Evolutionary conservation across 2,797 vertebrate species (phyloP), one percentile per base, ranked within the genome.

Genomic region (Hyperoplus lanceolatus): DNA sequence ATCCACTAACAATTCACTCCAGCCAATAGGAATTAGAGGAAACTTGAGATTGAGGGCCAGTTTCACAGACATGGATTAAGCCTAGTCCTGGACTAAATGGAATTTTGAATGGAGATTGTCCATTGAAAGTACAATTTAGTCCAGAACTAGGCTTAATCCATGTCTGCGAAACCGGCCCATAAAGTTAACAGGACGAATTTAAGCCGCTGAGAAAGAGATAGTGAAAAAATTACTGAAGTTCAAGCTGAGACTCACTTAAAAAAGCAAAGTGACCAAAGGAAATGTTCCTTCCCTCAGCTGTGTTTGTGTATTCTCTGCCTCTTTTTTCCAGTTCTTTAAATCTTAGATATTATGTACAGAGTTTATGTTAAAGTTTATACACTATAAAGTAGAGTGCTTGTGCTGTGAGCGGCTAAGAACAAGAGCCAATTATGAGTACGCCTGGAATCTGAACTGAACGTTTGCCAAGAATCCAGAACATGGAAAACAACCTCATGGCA

Each of bases 401-500:
- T 56, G 15, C 7, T 38, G 1, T 38, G 39, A 73, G n/a, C 13
- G 2, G 21, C n/a, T 50, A 18, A 16, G 57, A 58, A 41, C 73
- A 53, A 62, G 21, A 68, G 18, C 18, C 43, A 39, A 14, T 49
- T 53, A 46, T 67, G 69, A 70, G 9, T 70, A 15, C 29, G 49
- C 57, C 11, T 79, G 81, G 75, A 84, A 81, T 76, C 79, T 78
- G 56, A 74, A 16, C 18, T 63, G 68, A 66, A 62, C 5, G 12
- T 75, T 53, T 64, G 45, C 54, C 70, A 86, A 74, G 81, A 83
- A 76, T 68, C 74, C 50, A 66, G 29, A 66, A 60, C n/a, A 80
- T 85, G 83, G 79, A 89, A 81, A 79, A 54, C 60, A 79, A 29
- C 71, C 62, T 86, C 57, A 83, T 84, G 82, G 51, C 45, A 18